Evolutionary conservation across 2,797 vertebrate genomes (phyloP).

Genomic region (Adelosebastes latens): DNA sequence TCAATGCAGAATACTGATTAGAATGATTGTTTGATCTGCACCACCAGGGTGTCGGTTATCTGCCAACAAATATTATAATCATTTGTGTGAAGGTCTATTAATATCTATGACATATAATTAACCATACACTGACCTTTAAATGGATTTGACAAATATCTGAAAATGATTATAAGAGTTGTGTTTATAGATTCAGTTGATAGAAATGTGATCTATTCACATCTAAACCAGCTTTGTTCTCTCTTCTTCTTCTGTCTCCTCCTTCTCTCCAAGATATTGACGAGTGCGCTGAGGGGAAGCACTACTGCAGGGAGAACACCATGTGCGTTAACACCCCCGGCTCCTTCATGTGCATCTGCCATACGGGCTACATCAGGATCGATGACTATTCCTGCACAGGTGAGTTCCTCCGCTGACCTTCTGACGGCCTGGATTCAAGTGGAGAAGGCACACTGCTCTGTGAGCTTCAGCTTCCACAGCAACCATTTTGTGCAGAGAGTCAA

Average conservation of each 20-base stretch:
- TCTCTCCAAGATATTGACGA: conserved; percentile 89
- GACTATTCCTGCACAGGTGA: conserved; percentile 97
- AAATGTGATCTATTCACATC: conserved; percentile 1
- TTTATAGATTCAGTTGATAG: neutral
- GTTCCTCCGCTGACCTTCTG: conserved; percentile 43
- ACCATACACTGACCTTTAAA: neutral
- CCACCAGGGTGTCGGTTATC: neutral
- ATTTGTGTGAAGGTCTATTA: neutral
- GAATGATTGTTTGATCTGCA: conserved; percentile 2
- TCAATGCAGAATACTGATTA: conserved; percentile 11
- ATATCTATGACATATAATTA: neutral
- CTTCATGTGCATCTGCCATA: conserved; percentile 95
- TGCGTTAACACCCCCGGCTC: conserved; percentile 94
- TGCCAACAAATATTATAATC: neutral
- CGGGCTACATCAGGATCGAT: conserved; percentile 94
- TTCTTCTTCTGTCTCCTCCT: neutral
- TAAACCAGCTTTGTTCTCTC: conserved; percentile 21
- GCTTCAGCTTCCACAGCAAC: neutral
- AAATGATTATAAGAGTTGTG: neutral
- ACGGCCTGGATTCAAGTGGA: conserved; percentile 12
- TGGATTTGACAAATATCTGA: neutral
- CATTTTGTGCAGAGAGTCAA: conserved; percentile 2
- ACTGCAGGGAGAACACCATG: conserved; percentile 94
- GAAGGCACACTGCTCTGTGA: neutral
- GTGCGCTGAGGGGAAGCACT: conserved; percentile 93